Percentiles rank a stretch among this genome's conserved stretches.
These are phyloP conservation scores for Ahaetulla prasina DNA, from an alignment of 2,113 vertebrate species.

Conservation along the genomic window DNA sequence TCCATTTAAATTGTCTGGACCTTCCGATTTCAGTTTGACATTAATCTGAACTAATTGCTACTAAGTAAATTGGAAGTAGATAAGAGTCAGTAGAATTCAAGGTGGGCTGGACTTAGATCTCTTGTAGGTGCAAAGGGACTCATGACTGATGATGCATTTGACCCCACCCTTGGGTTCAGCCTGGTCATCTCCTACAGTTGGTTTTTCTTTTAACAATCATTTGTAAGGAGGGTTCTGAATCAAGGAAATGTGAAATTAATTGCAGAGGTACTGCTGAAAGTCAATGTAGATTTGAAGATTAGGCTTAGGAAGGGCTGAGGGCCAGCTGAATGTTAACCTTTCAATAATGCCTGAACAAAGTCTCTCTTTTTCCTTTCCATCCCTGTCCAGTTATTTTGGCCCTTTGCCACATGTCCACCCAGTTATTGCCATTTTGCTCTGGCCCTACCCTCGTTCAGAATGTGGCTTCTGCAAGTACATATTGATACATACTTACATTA, in stretches of 20 bases:
- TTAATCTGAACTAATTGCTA: not conserved
- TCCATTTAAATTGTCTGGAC: not conserved
- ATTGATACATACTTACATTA: conserved; percentile 1
- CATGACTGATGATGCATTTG: not conserved
- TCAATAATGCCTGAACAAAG: not conserved
- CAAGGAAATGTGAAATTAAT: not conserved
- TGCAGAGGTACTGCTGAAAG: not conserved
- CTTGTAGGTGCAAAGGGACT: not conserved
- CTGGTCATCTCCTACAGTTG: not conserved
- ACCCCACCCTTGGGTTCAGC: not conserved
- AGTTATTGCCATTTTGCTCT: not conserved
- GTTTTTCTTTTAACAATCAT: not conserved
- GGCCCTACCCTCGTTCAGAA: not conserved
- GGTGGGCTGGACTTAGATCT: not conserved
- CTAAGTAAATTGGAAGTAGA: not conserved
- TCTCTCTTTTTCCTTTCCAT: not conserved
- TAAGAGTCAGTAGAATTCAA: not conserved
- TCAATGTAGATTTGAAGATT: not conserved
- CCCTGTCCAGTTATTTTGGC: not conserved
- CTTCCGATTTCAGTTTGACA: not conserved
- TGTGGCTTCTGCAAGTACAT: not conserved
- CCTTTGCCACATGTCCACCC: not conserved
- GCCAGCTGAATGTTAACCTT: not conserved
- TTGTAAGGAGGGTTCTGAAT: not conserved
- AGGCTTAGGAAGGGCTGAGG: not conserved